These are phyloP conservation scores for Epinephelus awoara DNA, from an alignment of 2,797 vertebrate genomes.

Conservation along the genomic window DNA sequence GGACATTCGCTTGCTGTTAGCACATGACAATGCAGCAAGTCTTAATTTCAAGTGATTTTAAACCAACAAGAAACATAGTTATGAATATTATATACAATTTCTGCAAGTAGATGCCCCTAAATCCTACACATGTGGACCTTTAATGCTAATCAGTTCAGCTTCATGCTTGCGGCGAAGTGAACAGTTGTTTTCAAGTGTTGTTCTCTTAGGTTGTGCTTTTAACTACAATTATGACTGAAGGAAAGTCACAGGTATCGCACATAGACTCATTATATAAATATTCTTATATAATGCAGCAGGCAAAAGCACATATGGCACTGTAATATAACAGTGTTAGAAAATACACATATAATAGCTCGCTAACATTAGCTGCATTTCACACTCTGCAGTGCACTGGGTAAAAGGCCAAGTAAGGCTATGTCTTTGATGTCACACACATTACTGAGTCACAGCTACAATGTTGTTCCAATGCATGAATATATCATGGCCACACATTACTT, in stretches of 20 bases:
- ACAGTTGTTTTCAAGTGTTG: neutral
- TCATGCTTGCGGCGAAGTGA: conserved; percentile 1
- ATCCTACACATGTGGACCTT: no score
- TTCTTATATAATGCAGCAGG: neutral
- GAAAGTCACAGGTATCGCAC: neutral
- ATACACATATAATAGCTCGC: neutral
- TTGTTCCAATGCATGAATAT: neutral
- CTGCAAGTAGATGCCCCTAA: no score
- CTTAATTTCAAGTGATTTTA: no score
- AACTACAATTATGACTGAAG: neutral
- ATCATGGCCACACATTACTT: neutral
- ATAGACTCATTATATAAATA: neutral
- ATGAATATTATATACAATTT: no score
- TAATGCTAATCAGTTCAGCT: conserved; percentile 9
- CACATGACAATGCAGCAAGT: no score
- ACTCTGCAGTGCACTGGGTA: neutral
- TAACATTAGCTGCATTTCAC: neutral
- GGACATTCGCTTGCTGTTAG: no score
- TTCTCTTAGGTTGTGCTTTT: neutral
- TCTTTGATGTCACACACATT: conserved; percentile 12
- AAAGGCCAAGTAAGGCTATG: neutral
- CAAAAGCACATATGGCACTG: neutral
- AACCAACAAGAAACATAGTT: no score
- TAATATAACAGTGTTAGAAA: neutral
- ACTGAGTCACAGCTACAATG: neutral